Evolutionary conservation across 2,797 vertebrate species (phyloP).

Genomic region (Karalla daura): DNA sequence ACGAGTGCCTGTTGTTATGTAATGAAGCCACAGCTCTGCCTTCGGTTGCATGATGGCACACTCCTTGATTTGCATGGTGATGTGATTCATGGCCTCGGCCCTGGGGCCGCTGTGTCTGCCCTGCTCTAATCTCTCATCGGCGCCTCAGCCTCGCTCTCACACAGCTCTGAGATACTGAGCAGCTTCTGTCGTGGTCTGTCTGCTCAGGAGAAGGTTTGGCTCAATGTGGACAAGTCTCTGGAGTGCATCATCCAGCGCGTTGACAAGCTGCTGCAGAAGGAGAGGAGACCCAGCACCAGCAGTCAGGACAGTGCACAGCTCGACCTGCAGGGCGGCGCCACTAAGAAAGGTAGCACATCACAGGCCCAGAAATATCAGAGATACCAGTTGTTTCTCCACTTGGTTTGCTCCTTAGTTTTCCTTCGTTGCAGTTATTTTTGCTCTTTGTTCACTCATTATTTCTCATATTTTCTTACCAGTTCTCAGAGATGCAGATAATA

Average conservation of each 20-base stretch:
- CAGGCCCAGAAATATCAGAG: neutral
- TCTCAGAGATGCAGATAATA: neutral
- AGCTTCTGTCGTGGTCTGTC: neutral
- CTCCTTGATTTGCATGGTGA: conserved; percentile 17
- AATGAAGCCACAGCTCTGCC: conserved; percentile 5
- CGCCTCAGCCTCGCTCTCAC: no score
- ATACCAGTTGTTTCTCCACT: no score
- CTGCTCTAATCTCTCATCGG: conserved; percentile 8
- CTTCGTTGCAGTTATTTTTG: neutral
- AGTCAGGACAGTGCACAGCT: conserved; percentile 87
- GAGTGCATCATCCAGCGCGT: conserved; percentile 98
- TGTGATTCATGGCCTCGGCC: conserved; percentile 5
- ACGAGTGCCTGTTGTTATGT: conserved; percentile 12
- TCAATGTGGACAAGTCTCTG: conserved; percentile 97
- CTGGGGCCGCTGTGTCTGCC: neutral
- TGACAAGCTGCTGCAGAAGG: conserved; percentile 96
- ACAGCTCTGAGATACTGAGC: no score
- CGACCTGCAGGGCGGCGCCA: conserved; percentile 79
- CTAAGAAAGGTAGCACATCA: conserved; percentile 90
- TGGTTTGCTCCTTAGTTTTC: neutral
- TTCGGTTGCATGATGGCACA: neutral
- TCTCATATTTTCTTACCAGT: no score
- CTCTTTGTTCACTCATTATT: no score
- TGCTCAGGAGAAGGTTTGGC: conserved; percentile 97
- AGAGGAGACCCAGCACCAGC: conserved; percentile 85